Conservation (phyloP, 2,113 vertebrate genomes). For the Poicephalus meyeri region DNA sequence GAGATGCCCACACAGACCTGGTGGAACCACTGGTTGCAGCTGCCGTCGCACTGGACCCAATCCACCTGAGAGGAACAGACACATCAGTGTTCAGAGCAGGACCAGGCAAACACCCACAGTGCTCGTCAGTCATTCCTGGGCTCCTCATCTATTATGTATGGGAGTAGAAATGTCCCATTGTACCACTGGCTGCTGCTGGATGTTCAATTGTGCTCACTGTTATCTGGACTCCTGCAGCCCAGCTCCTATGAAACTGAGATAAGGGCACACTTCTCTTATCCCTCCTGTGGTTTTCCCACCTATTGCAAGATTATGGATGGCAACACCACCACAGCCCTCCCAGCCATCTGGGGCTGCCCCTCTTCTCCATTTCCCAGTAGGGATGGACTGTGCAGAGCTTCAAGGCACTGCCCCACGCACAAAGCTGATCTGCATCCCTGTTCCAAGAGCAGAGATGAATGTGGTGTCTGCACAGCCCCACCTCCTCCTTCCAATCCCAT, state of each 20-base stretch:
- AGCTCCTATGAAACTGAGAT: neutral
- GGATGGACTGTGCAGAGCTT: neutral
- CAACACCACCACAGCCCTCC: neutral
- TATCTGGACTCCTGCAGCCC: neutral
- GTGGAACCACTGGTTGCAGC: conserved; percentile 99
- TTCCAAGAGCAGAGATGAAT: neutral
- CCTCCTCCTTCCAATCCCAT: neutral
- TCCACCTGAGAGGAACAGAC: conserved; percentile 83
- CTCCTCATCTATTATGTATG: neutral
- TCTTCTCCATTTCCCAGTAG: fast-evolving
- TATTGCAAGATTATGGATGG: fast-evolving
- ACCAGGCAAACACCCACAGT: too few species aligned
- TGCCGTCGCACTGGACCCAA: conserved; percentile 98
- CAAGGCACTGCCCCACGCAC: neutral
- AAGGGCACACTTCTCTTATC: neutral
- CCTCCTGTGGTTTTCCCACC: neutral
- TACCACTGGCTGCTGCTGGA: neutral
- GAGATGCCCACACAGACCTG: conserved; percentile 95
- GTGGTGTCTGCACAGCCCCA: neutral
- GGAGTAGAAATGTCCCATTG: neutral
- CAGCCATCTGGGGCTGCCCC: neutral
- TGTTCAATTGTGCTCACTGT: neutral
- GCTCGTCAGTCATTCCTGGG: fast-evolving
- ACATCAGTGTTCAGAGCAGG: conserved; percentile 44
- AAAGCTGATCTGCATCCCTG: neutral